phyloP scores from a whole-genome alignment of 2,888 invertebrate species.

The Callimorpha dominula region DNA sequence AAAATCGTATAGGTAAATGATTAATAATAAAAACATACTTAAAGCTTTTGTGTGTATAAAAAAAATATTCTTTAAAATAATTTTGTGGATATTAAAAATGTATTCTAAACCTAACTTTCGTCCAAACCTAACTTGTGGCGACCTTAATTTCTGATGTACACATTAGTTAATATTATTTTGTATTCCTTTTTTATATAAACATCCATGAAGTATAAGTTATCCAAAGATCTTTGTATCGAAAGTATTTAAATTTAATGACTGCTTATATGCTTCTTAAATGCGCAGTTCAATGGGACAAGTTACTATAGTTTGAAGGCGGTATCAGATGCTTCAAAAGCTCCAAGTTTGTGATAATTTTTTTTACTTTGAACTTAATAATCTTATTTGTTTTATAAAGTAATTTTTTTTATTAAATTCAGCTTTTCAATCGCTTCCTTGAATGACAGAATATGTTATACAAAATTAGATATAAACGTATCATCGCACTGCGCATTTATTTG shows the following conservation, averaged over 20 bases:
- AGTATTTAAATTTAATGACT: slow-evolving; percentile 36
- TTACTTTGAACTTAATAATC: no score
- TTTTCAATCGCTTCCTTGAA: not conserved
- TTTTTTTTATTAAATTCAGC: not conserved
- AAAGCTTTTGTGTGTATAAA: slow-evolving; percentile 26
- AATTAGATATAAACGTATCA: not conserved
- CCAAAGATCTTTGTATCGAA: slow-evolving; percentile 59
- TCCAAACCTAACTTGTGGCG: slow-evolving; percentile 22
- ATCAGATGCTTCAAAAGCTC: not conserved
- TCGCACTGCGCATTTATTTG: slow-evolving; percentile 16
- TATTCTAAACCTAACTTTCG: no score
- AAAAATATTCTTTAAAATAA: slow-evolving; percentile 11
- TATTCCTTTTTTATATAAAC: slow-evolving; percentile 37
- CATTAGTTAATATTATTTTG: slow-evolving; percentile 35
- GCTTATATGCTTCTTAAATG: slow-evolving; percentile 5
- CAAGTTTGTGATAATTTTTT: not conserved
- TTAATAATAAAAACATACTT: not conserved
- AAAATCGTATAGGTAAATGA: slow-evolving; percentile 10
- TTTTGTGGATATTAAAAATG: slow-evolving; percentile 4
- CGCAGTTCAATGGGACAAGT: not conserved
- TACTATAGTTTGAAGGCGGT: not conserved
- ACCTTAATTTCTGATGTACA: slow-evolving; percentile 30
- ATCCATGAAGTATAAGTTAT: slow-evolving; percentile 50
- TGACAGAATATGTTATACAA: not conserved
- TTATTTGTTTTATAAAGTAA: not conserved